Percentiles rank a stretch among this genome's conserved stretches.
Evolutionary conservation across 1,140 invertebrate genomes (phyloP).

Genomic region (Trichoplusia ni): DNA sequence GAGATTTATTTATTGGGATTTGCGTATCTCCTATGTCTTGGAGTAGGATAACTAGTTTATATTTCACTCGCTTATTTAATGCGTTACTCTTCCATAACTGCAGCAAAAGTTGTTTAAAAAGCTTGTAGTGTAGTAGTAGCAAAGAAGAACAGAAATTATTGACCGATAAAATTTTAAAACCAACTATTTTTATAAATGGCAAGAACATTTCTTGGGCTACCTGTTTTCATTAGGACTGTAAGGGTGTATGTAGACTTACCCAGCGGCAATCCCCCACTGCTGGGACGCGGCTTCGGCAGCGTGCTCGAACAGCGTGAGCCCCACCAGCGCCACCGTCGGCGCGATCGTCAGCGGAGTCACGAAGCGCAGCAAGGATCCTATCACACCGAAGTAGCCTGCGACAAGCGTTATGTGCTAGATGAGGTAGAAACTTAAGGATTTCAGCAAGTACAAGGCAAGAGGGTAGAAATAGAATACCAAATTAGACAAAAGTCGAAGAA

Average conservation of each 20-base stretch:
- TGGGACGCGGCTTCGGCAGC: slow-evolving; percentile 88
- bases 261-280: slow-evolving; percentile 91
- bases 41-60: too few species aligned
- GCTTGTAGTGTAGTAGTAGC: background rate
- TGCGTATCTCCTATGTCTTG: too few species aligned
- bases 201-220: too few species aligned
- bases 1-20: too few species aligned
- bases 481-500: too few species aligned
- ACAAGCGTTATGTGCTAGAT: too few species aligned
- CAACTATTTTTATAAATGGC: background rate
- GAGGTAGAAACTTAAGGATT: too few species aligned
- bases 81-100: background rate
- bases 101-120: background rate
- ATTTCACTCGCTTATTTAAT: background rate
- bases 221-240: too few species aligned
- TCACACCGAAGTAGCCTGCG: slow-evolving; percentile 85
- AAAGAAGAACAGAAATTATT: background rate
- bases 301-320: slow-evolving; percentile 90
- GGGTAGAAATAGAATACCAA: too few species aligned
- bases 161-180: background rate
- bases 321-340: slow-evolving; percentile 90
- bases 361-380: slow-evolving; percentile 87
- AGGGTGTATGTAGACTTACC: slow-evolving; percentile 84
- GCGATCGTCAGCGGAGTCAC: slow-evolving; percentile 91
- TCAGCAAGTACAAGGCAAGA: too few species aligned